Conservation (phyloP, 2,797 vertebrate species). For the Lutjanus argentimaculatus region DNA sequence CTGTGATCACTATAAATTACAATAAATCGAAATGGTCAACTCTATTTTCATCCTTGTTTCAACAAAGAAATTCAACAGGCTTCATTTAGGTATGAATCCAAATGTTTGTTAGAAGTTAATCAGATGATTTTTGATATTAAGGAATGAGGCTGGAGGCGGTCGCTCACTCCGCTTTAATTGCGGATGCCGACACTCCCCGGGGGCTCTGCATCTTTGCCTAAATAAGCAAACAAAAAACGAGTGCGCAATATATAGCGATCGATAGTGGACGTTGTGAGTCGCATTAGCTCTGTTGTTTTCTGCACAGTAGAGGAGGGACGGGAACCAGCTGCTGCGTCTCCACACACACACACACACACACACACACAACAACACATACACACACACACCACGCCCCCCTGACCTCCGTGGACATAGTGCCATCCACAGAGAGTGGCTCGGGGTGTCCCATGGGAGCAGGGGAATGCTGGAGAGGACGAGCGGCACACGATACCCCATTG, state of each 20-base stretch:
- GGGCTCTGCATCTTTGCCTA: slow-evolving; percentile 50
- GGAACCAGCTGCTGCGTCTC: slow-evolving; percentile 81
- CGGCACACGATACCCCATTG: slow-evolving; percentile 87
- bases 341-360: slow-evolving; percentile 35
- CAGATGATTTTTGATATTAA: slow-evolving; percentile 17
- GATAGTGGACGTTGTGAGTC: slow-evolving; percentile 70
- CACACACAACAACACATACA: slow-evolving; percentile 34
- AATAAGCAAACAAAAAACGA: slow-evolving; percentile 72
- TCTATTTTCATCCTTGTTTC: too few species aligned
- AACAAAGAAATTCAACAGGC: not conserved
- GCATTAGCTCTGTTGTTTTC: slow-evolving; percentile 73
- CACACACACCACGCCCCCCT: slow-evolving; percentile 63
- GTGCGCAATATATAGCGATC: slow-evolving; percentile 68
- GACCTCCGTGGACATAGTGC: slow-evolving; percentile 80
- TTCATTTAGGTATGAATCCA: not conserved
- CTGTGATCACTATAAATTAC: too few species aligned
- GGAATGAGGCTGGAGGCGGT: slow-evolving; percentile 8
- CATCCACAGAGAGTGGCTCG: slow-evolving; percentile 79
- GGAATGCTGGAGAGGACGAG: slow-evolving; percentile 81
- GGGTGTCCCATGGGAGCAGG: slow-evolving; percentile 79
- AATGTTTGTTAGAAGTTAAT: slow-evolving; percentile 11
- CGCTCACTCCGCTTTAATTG: slow-evolving; percentile 38
- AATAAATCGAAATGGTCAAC: too few species aligned
- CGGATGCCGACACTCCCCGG: slow-evolving; percentile 45
- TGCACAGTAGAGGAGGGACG: slow-evolving; percentile 67